Percentiles rank a stretch among this genome's conserved stretches.
These are phyloP conservation scores for Montipora capricornis DNA, from an alignment of 64 coral and sea anemone genomes.

Conservation along the genomic window DNA sequence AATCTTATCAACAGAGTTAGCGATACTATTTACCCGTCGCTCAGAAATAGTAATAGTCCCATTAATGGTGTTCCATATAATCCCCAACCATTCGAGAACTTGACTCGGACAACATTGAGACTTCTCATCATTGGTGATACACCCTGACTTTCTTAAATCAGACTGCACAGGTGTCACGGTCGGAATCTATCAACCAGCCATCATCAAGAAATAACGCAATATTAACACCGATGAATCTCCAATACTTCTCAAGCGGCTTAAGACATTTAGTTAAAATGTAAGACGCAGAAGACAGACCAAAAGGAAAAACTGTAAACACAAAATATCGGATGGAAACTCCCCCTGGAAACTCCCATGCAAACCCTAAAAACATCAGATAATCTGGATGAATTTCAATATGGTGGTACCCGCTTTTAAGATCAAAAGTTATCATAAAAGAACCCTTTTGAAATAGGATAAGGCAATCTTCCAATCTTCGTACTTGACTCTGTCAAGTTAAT, in stretches of 20 bases:
- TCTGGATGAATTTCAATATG: too few relatives aligned
- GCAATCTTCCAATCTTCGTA: not conserved
- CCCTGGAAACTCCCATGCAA: not conserved
- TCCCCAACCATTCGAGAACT: too few relatives aligned
- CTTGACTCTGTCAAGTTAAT: conserved; percentile 6
- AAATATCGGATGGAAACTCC: conserved; percentile 21
- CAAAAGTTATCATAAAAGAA: conserved; percentile 39
- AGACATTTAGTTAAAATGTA: too few relatives aligned
- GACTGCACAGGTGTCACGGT: not conserved
- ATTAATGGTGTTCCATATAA: not conserved
- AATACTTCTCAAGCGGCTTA: conserved; percentile 29
- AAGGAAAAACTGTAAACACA: conserved; percentile 18
- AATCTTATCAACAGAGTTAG: too few relatives aligned
- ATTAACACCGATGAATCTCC: conserved; percentile 55
- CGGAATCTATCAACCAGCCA: too few relatives aligned
- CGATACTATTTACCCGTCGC: too few relatives aligned
- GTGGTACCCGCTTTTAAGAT: too few relatives aligned
- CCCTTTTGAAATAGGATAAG: conserved; percentile 28
- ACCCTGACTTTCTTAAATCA: not conserved
- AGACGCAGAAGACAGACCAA: too few relatives aligned
- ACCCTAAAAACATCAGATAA: not conserved
- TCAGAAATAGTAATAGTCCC: too few relatives aligned
- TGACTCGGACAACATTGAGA: conserved; percentile 20
- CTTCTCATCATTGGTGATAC: conserved; percentile 47
- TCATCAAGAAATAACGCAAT: not conserved